Evolutionary conservation across 2,797 vertebrate species (phyloP), one percentile per base, ranked within the genome.

Genomic region (Geotrypetes seraphini): DNA sequence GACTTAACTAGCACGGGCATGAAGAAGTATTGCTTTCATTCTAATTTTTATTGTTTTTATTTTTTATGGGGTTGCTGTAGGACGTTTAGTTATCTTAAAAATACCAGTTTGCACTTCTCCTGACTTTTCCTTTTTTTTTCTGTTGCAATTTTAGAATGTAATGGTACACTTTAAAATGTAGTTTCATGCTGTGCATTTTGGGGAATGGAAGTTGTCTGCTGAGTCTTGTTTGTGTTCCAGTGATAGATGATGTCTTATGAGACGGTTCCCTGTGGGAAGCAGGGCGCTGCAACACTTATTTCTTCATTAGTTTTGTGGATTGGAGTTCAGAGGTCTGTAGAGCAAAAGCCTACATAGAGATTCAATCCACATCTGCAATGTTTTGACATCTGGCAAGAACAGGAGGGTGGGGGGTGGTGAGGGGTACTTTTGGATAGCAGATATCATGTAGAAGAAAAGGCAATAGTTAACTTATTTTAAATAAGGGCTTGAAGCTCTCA

Each of bases 221-320:
- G 10, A 10, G 19, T 10, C 18, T 15, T 22, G 28, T 8, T 17
- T 25, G 13, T 12, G n/a, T 19, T 13, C 19, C 10, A 14, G 7
- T 21, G 35, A 37, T 25, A 53, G 73, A 65, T 71, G 49, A 53
- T 19, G 50, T 49, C 47, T 33, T 62, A 64, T 75, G 75, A 71
- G 66, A 56, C 53, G 42, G 58, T 53, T 50, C 48, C 52, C 55
- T 51, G 82, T 80, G 75, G 79, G 71, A 66, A 47, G 69, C 56
- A 28, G 44, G 36, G 79, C 77, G 79, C 71, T 64, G 76, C 56
- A 73, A 65, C 77, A 77, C 64, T 69, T 78, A 80, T 80, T 78
- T 16, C 46, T 10, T 69, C 83, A 79, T 83, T 78, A 81, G 79
- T 79, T 71, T 65, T 85, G 82, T 85, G 78, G 85, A 83, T 87